These are phyloP conservation scores for Ptychobarbus kaznakovi DNA, from an alignment of 2,797 vertebrate genomes.

Conservation along the genomic window DNA sequence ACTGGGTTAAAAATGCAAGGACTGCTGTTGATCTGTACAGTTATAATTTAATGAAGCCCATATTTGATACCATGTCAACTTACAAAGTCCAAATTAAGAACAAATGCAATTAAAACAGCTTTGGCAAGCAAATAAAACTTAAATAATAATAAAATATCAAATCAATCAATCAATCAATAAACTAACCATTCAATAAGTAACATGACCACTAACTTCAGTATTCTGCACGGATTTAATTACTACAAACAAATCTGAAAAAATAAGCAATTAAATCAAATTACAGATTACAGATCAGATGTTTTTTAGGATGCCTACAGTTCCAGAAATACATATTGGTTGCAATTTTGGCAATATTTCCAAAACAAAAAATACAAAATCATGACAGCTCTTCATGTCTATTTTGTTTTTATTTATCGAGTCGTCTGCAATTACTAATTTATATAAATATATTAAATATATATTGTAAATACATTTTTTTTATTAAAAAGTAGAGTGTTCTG, in stretches of 20 bases:
- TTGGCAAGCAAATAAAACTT: neutral
- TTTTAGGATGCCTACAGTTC: neutral
- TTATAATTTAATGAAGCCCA: neutral
- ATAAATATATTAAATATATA: neutral
- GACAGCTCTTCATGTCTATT: neutral
- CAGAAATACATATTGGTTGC: neutral
- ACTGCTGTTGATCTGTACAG: neutral
- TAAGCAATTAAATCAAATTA: neutral
- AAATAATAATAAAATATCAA: neutral
- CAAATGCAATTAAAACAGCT: neutral
- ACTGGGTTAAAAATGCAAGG: neutral
- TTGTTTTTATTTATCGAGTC: neutral
- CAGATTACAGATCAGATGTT: neutral
- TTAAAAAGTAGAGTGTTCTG: neutral
- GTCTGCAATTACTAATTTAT: neutral
- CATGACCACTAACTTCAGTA: neutral
- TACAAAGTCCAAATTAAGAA: neutral
- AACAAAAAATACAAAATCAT: neutral
- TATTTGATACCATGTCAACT: neutral
- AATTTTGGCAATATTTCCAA: neutral
- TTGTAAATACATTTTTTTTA: no score
- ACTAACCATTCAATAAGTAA: neutral
- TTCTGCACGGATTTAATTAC: neutral
- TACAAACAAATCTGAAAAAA: neutral
- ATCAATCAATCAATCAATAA: neutral